Conservation (phyloP, 1,140 invertebrate species). For the Drosophila dunni region DNA sequence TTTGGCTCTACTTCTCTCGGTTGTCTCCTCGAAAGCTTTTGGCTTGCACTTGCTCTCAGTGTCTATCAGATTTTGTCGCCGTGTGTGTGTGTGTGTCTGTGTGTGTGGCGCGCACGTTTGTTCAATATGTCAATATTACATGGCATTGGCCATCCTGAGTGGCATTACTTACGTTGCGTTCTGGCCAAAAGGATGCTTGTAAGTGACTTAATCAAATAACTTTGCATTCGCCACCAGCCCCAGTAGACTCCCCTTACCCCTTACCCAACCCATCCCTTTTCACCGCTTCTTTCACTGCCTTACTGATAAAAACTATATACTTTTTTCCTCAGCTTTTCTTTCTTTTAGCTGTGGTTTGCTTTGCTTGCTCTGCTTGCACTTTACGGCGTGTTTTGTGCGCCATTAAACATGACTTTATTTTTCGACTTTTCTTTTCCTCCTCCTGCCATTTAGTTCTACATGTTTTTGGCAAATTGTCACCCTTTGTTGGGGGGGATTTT, state of each 20-base stretch:
- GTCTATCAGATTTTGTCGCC: background rate
- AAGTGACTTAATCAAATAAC: constrained; percentile 83
- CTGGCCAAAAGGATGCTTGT: constrained; percentile 45
- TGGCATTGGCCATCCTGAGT: constrained; percentile 63
- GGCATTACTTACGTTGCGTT: constrained; percentile 57
- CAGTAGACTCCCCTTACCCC: background rate
- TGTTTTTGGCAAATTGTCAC: constrained; percentile 48
- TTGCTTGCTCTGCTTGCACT: constrained; percentile 17
- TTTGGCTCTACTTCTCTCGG: background rate
- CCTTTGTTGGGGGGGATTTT: background rate
- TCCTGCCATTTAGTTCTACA: background rate
- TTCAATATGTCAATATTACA: constrained; percentile 83
- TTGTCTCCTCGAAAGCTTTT: constrained; percentile 9
- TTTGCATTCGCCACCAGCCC: constrained; percentile 68
- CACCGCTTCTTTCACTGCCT: background rate
- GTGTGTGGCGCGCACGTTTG: constrained; percentile 63
- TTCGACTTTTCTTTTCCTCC: constrained; percentile 12
- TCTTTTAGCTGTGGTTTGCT: constrained; percentile 7
- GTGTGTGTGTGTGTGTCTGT: constrained; percentile 7
- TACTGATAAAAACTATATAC: background rate
- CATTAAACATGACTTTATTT: constrained; percentile 58
- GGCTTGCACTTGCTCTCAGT: constrained; percentile 57
- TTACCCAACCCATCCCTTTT: background rate
- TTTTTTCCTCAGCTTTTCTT: background rate
- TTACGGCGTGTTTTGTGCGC: constrained; percentile 50